A percentile compares a stretch with the other conserved stretches of the same genome.
Evolutionary conservation across 2,113 vertebrate species (phyloP).

Genomic region (Hepsetus odoe): DNA sequence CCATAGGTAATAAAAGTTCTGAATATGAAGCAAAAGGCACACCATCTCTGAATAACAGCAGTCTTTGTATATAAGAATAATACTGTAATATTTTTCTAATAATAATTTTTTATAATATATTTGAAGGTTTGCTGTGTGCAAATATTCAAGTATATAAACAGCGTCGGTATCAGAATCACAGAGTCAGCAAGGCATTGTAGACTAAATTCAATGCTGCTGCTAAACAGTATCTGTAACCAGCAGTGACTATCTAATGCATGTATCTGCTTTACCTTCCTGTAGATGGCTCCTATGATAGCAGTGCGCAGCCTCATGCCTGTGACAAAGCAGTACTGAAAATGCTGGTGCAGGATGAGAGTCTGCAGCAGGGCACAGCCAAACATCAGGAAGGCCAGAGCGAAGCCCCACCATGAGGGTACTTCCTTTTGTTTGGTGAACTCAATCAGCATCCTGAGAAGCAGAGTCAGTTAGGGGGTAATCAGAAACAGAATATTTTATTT

Average conservation of each 20-base stretch:
- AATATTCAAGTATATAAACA: neutral
- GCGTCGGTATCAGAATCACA: neutral
- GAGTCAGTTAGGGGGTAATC: no score
- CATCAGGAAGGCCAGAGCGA: slow-evolving; percentile 88
- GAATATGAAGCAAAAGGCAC: no score
- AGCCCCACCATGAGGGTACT: slow-evolving; percentile 91
- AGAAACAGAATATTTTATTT: neutral
- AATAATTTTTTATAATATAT: no score
- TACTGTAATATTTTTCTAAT: no score
- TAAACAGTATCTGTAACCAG: neutral
- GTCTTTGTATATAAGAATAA: no score
- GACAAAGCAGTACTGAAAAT: slow-evolving; percentile 87
- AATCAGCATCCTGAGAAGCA: slow-evolving; percentile 82
- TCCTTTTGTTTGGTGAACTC: slow-evolving; percentile 79
- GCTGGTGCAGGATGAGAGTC: slow-evolving; percentile 87
- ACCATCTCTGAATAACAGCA: no score
- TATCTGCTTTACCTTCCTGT: slow-evolving; percentile 85
- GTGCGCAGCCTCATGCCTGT: slow-evolving; percentile 88
- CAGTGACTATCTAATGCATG: neutral
- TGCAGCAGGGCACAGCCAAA: slow-evolving; percentile 85
- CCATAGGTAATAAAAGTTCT: no score
- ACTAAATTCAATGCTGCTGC: neutral
- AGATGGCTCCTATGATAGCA: slow-evolving; percentile 86
- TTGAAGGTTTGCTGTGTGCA: no score
- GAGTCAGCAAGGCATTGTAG: no score